These are phyloP conservation scores for Rhinogobius similis DNA, from an alignment of 2,113 vertebrate species.

Conservation along the genomic window DNA sequence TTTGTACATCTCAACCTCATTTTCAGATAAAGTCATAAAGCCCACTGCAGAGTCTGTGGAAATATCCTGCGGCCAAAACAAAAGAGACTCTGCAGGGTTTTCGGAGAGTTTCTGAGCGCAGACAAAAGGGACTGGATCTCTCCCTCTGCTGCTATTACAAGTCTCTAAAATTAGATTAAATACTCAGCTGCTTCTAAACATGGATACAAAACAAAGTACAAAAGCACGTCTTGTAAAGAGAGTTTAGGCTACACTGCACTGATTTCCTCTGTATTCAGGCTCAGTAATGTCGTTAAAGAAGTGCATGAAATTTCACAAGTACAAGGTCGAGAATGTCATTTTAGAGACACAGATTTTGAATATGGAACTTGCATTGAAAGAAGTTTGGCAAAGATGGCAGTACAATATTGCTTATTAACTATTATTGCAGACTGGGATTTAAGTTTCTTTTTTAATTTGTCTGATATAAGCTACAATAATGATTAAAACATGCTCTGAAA, in stretches of 20 bases:
- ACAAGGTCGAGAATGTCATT: background rate
- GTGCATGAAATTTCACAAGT: background rate
- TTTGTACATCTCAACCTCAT: no score
- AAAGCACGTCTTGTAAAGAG: background rate
- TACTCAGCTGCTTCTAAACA: background rate
- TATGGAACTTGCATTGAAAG: background rate
- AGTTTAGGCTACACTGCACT: background rate
- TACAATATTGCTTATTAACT: no score
- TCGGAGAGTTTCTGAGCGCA: background rate
- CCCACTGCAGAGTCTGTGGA: no score
- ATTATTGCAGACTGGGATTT: no score
- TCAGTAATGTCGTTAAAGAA: background rate
- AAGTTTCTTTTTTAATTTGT: no score
- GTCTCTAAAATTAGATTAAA: background rate
- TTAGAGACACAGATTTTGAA: background rate
- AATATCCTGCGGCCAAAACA: background rate
- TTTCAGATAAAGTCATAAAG: no score
- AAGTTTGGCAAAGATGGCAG: no score
- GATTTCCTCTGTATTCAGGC: background rate
- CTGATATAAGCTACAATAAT: no score
- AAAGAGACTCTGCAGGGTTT: background rate
- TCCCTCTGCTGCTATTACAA: background rate
- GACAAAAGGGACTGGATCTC: background rate
- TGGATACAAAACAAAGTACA: slow-evolving; percentile 11
- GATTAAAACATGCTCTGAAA: no score